Evolutionary conservation across 2,797 vertebrate genomes (phyloP).

Genomic region (Pogonophryne albipinna): DNA sequence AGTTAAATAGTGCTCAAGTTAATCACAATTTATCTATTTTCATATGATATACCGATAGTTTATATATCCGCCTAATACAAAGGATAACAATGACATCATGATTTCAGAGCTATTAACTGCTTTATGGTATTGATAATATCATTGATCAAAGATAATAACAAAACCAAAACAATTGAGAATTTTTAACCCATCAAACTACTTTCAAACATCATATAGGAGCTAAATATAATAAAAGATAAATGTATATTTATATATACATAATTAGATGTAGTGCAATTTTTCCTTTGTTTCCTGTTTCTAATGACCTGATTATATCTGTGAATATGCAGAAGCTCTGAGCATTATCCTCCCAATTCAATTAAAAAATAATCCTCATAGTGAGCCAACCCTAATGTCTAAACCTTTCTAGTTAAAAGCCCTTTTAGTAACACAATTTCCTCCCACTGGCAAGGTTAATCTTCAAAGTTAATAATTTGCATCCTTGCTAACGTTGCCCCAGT

Average conservation of each 20-base stretch:
- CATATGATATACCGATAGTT: not conserved
- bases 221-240: not conserved
- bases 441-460: conserved; percentile 46
- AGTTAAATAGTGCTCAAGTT: not conserved
- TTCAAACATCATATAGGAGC: conserved; percentile 5
- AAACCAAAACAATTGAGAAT: conserved; percentile 10
- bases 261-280: conserved; percentile 15
- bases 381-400: conserved; percentile 31
- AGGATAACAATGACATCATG: not conserved
- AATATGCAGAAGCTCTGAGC: conserved; percentile 16
- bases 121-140: not conserved
- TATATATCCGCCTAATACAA: not conserved
- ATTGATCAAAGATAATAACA: not conserved
- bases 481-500: conserved; percentile 9
- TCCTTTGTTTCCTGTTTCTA: not conserved
- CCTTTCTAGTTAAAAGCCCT: conserved; percentile 37
- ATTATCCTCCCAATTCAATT: conserved; percentile 20
- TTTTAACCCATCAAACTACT: not conserved
- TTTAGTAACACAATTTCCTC: conserved; percentile 14
- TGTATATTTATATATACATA: not conserved
- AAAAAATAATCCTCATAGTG: conserved; percentile 2
- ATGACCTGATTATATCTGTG: not conserved
- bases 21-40: not conserved
- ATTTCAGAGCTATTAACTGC: not conserved
- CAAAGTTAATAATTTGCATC: conserved; percentile 38